phyloP scores from a whole-genome alignment of 2,888 invertebrate genomes.

The Melipona bicolor region DNA sequence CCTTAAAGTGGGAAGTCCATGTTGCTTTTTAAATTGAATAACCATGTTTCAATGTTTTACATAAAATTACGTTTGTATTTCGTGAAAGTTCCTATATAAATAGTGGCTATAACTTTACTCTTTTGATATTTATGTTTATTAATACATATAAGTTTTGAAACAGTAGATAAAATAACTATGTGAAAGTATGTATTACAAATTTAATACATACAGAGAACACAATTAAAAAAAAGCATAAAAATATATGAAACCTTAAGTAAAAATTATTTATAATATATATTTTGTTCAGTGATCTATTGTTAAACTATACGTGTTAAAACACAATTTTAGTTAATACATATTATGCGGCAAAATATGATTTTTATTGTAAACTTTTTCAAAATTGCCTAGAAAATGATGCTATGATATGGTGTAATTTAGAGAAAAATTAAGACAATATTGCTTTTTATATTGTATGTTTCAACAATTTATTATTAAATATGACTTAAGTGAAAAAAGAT shows the following conservation, averaged over 20 bases:
- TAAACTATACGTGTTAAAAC: not conserved
- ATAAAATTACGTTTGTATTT: constrained; percentile 12
- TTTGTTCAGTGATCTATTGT: not conserved
- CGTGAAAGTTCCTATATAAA: not conserved
- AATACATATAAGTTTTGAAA: not conserved
- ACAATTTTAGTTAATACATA: not conserved
- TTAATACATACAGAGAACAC: not conserved
- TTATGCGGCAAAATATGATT: constrained; percentile 1
- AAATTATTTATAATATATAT: constrained; percentile 6
- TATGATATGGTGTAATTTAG: constrained; percentile 22
- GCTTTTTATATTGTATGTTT: not conserved
- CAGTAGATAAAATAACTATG: not conserved
- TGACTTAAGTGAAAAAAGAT: constrained; percentile 35
- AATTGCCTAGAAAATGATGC: constrained; percentile 5
- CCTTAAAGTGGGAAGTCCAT: constrained; percentile 46
- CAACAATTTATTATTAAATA: constrained; percentile 20
- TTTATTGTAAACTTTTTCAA: constrained; percentile 1
- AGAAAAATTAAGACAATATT: constrained; percentile 5
- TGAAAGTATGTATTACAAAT: constrained; percentile 3
- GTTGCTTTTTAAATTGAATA: constrained; percentile 46
- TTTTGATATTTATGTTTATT: not conserved
- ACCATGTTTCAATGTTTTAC: constrained; percentile 7
- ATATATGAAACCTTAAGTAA: constrained; percentile 1
- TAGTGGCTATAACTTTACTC: not conserved
- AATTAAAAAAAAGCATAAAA: not conserved